A percentile compares a stretch with the other conserved stretches of the same genome.
Conservation (phyloP, 64 coral and sea anemone species). For the Orbicella faveolata region DNA sequence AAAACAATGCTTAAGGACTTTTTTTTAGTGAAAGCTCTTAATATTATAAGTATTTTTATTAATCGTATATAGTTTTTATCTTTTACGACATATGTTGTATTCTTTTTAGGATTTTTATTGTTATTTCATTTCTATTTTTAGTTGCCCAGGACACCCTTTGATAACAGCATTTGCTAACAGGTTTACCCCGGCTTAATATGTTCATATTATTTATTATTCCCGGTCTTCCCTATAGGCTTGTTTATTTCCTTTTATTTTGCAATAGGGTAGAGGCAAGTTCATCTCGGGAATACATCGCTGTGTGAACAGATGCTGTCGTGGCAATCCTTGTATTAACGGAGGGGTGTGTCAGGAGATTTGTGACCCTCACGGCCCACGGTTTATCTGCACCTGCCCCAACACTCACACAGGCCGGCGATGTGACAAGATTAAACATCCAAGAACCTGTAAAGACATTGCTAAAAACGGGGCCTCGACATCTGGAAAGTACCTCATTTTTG, state of each 20-base stretch:
- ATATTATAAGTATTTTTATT: no score
- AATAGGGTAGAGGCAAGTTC: background rate
- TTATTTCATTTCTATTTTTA: no score
- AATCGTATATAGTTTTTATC: no score
- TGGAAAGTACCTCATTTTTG: background rate
- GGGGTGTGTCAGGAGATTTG: background rate
- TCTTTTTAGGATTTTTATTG: background rate
- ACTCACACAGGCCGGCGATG: background rate
- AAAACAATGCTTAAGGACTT: no score
- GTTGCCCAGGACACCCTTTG: no score
- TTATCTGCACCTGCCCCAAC: background rate
- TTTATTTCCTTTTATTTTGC: no score
- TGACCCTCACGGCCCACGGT: background rate
- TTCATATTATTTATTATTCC: no score
- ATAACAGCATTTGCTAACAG: no score
- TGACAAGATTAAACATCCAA: background rate
- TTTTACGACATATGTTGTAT: no score
- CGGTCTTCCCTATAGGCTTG: no score
- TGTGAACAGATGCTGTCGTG: background rate
- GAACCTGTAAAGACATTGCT: background rate
- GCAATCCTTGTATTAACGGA: background rate
- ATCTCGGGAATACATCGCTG: background rate
- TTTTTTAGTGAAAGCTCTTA: no score
- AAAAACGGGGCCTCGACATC: background rate
- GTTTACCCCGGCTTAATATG: no score